These are phyloP conservation scores for Heliopora coerulea DNA, from an alignment of 92 coral and sea anemone species.

Conservation along the genomic window DNA sequence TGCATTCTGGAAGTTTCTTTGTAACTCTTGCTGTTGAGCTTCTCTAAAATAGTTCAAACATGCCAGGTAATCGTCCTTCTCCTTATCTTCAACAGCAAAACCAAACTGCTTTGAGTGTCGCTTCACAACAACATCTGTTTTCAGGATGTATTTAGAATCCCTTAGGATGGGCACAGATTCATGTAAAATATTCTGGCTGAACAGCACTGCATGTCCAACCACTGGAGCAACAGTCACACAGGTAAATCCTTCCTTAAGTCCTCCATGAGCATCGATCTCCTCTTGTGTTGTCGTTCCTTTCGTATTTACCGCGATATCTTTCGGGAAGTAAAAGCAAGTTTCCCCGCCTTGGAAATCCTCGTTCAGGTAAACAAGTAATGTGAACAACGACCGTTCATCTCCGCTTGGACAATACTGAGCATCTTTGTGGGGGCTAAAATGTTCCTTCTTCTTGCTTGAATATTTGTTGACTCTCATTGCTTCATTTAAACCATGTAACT, in stretches of 20 bases:
- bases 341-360: slow-evolving; percentile 19
- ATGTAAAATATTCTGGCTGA: slow-evolving; percentile 23
- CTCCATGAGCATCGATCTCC: slow-evolving; percentile 20
- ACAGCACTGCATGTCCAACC: slow-evolving; percentile 26
- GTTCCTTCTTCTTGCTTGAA: not conserved
- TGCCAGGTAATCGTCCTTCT: slow-evolving; percentile 19
- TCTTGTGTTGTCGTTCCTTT: slow-evolving; percentile 33
- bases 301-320: not conserved
- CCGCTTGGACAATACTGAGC: slow-evolving; percentile 39
- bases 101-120: slow-evolving; percentile 29
- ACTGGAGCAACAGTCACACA: slow-evolving; percentile 10
- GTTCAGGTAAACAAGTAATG: slow-evolving; percentile 28
- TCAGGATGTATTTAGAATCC: slow-evolving; percentile 16
- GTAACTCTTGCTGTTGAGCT: slow-evolving; percentile 32
- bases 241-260: slow-evolving; percentile 14
- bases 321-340: slow-evolving; percentile 40
- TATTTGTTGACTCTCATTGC: slow-evolving; percentile 37
- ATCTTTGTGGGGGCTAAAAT: slow-evolving; percentile 33
- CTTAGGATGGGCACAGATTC: slow-evolving; percentile 21
- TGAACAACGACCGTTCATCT: slow-evolving; percentile 28
- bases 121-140: slow-evolving; percentile 42
- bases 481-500: slow-evolving; percentile 35
- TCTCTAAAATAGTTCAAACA: slow-evolving; percentile 30
- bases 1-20: not conserved
- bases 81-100: slow-evolving; percentile 14